Evolutionary conservation across 2,888 invertebrate genomes (phyloP).

Genomic region (Caenorhabditis sulstoni): DNA sequence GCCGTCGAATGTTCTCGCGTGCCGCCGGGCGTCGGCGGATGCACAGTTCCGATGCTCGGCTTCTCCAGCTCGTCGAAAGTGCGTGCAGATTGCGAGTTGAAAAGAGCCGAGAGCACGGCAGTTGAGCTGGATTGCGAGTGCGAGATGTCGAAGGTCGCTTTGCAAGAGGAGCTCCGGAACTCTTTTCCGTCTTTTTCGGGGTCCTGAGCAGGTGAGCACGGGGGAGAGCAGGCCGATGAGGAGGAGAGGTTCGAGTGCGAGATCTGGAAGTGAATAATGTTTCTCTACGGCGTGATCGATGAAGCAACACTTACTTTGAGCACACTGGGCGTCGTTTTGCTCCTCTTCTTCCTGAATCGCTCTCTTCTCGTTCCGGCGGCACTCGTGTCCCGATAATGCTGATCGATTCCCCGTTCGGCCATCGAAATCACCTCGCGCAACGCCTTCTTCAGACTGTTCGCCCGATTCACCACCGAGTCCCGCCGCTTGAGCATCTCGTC

Average conservation of each 20-base stretch:
- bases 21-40: constrained; percentile 69
- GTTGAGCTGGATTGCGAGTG: constrained; percentile 47
- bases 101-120: constrained; percentile 36
- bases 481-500: constrained; percentile 74
- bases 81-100: constrained; percentile 29
- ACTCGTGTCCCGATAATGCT: constrained; percentile 50
- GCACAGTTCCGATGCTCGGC: constrained; percentile 66
- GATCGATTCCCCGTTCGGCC: constrained; percentile 84
- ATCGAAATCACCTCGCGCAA: constrained; percentile 89
- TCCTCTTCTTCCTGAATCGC: constrained; percentile 69
- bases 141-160: constrained; percentile 42
- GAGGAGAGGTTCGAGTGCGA: constrained; percentile 70
- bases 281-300: no score
- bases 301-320: no score
- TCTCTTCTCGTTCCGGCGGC: constrained; percentile 62
- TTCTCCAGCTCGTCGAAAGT: constrained; percentile 41
- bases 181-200: constrained; percentile 19
- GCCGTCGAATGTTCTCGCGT: constrained; percentile 63
- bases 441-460: constrained; percentile 90
- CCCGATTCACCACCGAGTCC: constrained; percentile 84
- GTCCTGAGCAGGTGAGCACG: constrained; percentile 57
- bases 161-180: constrained; percentile 37
- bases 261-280: no score
- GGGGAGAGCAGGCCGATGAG: constrained; percentile 68
- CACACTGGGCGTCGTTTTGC: constrained; percentile 71